Evolutionary conservation across 2,797 vertebrate genomes (phyloP).

Genomic region (Liparis tanakae): DNA sequence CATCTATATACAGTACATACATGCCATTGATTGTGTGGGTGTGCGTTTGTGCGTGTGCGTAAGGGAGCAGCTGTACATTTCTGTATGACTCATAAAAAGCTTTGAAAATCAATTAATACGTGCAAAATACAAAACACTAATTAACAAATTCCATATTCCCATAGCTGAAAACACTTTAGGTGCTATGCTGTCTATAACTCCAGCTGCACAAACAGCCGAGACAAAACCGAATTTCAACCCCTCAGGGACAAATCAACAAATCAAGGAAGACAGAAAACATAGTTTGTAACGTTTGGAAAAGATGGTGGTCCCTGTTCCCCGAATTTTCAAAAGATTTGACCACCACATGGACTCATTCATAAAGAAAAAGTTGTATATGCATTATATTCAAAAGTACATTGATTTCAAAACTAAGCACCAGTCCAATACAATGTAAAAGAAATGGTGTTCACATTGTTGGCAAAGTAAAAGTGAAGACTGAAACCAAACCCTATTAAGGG

Average conservation of each 20-base stretch:
- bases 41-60: neutral
- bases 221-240: constrained; percentile 14
- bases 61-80: neutral
- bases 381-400: constrained; percentile 44
- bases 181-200: neutral
- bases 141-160: neutral
- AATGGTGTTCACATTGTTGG: constrained; percentile 42
- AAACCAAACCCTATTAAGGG: constrained; percentile 49
- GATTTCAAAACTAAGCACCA: constrained; percentile 37
- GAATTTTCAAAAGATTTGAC: constrained; percentile 29
- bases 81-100: constrained; percentile 2
- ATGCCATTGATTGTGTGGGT: constrained; percentile 20
- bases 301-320: constrained; percentile 28
- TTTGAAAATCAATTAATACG: constrained; percentile 31
- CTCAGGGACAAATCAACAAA: constrained; percentile 29
- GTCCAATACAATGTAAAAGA: constrained; percentile 32
- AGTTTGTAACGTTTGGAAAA: constrained; percentile 28
- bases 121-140: neutral
- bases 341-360: constrained; percentile 42
- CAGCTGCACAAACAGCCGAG: constrained; percentile 1
- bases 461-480: constrained; percentile 57
- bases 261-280: neutral
- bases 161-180: neutral
- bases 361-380: constrained; percentile 7
- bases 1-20: constrained; percentile 7